phyloP scores from a whole-genome alignment of 2,888 invertebrate species.

The Acanthosepion esculentum region DNA sequence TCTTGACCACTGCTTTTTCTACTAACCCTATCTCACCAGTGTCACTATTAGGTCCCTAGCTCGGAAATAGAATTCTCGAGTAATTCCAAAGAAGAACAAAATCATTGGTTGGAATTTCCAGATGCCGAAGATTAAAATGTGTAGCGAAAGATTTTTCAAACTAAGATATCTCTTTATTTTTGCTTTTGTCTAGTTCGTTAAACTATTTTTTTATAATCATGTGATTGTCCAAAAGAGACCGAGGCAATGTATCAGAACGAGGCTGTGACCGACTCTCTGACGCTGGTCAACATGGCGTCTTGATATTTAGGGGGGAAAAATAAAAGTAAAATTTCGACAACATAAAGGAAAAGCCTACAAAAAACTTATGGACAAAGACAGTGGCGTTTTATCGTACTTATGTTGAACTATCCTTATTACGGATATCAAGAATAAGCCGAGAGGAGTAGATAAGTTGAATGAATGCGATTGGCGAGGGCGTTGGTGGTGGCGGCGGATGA shows the following conservation, averaged over 20 bases:
- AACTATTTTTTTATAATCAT: not conserved
- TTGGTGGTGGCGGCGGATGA: not conserved
- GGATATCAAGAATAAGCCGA: not conserved
- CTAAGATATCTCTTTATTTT: not conserved
- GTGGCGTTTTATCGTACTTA: constrained; percentile 15
- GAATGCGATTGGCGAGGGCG: not conserved
- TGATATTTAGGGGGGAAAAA: not conserved
- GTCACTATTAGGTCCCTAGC: too few species aligned
- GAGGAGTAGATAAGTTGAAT: constrained; percentile 8
- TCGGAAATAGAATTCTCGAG: too few species aligned
- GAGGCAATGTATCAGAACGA: not conserved
- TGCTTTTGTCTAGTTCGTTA: not conserved
- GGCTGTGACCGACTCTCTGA: constrained; percentile 33
- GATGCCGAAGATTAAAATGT: not conserved
- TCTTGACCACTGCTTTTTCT: too few species aligned
- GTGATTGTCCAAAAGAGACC: not conserved
- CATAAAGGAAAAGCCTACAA: not conserved
- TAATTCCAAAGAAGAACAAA: not conserved
- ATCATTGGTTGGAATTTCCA: not conserved
- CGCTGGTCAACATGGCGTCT: constrained; percentile 3
- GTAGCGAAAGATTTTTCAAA: not conserved
- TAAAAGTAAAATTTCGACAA: not conserved
- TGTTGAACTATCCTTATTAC: constrained; percentile 23
- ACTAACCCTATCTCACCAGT: too few species aligned
- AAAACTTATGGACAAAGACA: not conserved